Percentiles rank a stretch among this genome's conserved stretches.
phyloP scores from a whole-genome alignment of 1,140 invertebrate genomes.

The Drosophila repletoides region DNA sequence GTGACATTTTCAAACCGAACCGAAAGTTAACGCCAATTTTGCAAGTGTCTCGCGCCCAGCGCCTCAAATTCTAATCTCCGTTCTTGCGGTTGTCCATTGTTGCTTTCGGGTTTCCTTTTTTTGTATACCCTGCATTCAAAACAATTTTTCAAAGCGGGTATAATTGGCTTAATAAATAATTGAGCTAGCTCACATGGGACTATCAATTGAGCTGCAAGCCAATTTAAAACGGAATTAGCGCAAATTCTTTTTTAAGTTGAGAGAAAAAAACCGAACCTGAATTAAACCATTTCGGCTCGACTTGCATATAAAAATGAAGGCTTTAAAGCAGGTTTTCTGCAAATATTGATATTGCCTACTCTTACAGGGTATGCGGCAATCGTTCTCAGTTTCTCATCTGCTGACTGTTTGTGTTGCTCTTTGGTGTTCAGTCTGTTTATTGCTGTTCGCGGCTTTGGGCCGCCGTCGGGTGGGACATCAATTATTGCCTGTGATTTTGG shows the following conservation, averaged over 20 bases:
- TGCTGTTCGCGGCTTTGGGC: slow-evolving; percentile 60
- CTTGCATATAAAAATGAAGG: too few relatives aligned
- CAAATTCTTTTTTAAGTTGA: too few relatives aligned
- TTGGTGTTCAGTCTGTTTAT: slow-evolving; percentile 46
- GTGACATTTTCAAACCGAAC: slow-evolving; percentile 63
- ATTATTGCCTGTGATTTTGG: slow-evolving; percentile 64
- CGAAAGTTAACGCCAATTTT: slow-evolving; percentile 66
- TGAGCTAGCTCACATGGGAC: too few relatives aligned
- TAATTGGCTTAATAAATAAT: neutral
- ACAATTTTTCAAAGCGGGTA: neutral
- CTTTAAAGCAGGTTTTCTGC: too few relatives aligned
- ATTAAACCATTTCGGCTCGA: too few relatives aligned
- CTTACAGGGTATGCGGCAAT: neutral
- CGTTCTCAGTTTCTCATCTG: neutral
- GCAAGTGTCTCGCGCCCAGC: slow-evolving; percentile 37
- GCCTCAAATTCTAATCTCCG: slow-evolving; percentile 68
- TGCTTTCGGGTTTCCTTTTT: slow-evolving; percentile 19
- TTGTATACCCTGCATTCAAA: neutral
- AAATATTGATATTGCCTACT: too few relatives aligned
- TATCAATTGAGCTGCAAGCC: too few relatives aligned
- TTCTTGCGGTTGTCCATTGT: slow-evolving; percentile 46
- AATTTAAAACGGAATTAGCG: too few relatives aligned
- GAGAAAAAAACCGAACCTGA: too few relatives aligned
- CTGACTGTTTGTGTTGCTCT: slow-evolving; percentile 11
- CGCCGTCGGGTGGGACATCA: slow-evolving; percentile 49